Evolutionary conservation across 2,888 invertebrate genomes (phyloP).

Genomic region (Augiades crinisus): DNA sequence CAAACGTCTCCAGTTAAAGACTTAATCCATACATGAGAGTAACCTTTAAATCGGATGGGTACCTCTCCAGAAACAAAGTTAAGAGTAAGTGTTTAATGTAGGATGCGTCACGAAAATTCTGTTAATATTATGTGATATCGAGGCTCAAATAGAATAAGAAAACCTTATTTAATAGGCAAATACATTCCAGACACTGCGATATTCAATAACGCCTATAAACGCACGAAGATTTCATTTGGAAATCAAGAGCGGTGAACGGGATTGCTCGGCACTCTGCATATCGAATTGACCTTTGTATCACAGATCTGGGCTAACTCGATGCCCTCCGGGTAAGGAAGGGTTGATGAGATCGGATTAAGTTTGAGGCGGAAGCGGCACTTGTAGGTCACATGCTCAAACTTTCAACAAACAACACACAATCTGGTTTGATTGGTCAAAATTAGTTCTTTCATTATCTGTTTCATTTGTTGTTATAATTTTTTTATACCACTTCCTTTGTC

Average conservation of each 20-base stretch:
- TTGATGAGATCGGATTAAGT: constrained; percentile 6
- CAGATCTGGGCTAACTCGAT: constrained; percentile 17
- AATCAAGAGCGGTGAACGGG: constrained; percentile 15
- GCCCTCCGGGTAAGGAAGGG: constrained; percentile 4
- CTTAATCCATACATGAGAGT: no score
- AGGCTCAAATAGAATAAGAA: neutral
- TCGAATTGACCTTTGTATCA: constrained; percentile 25
- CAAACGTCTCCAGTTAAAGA: no score
- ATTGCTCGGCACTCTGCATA: constrained; percentile 22
- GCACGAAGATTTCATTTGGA: constrained; percentile 16
- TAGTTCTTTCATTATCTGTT: neutral
- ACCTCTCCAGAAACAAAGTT: no score
- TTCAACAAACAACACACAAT: neutral
- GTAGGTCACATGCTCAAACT: no score
- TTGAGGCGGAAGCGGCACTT: neutral
- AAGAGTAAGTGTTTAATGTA: no score
- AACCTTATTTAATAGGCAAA: constrained; percentile 13
- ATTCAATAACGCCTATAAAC: constrained; percentile 19
- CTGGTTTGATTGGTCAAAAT: no score
- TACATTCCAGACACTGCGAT: neutral
- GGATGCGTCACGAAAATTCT: no score
- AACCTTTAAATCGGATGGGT: no score
- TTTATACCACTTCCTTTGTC: no score
- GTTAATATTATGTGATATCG: neutral
- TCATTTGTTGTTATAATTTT: no score